A percentile compares a stretch with the other conserved stretches of the same genome.
Evolutionary conservation across 2,113 vertebrate species (phyloP).

Genomic region (Brachyistius frenatus): DNA sequence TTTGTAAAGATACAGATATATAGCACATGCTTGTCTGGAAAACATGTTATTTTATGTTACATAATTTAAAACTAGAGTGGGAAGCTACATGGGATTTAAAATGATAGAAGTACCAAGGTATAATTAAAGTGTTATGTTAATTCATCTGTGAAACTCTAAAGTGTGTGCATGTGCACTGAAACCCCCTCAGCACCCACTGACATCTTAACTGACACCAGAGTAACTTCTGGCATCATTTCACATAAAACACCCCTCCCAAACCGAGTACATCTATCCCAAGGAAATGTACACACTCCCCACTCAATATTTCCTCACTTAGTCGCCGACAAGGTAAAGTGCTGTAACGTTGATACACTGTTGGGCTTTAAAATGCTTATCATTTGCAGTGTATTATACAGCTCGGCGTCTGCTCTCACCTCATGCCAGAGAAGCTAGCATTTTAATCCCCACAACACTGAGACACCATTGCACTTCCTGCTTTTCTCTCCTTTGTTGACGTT

Average conservation of each 20-base stretch:
- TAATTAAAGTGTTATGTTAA: constrained; percentile 30
- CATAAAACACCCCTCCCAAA: constrained; percentile 36
- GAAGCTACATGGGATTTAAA: constrained; percentile 29
- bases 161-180: not conserved
- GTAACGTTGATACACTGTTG: constrained; percentile 31
- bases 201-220: constrained; percentile 5
- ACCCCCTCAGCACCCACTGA: constrained; percentile 13
- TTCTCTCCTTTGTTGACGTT: constrained; percentile 42
- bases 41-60: not conserved
- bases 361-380: constrained; percentile 45
- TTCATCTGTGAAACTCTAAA: constrained; percentile 25
- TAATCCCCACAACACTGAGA: constrained; percentile 36
- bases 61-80: not conserved
- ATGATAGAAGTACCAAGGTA: constrained; percentile 21
- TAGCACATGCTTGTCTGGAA: not conserved
- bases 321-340: constrained; percentile 30
- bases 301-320: constrained; percentile 43
- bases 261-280: constrained; percentile 13
- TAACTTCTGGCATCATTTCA: constrained; percentile 25
- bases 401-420: constrained; percentile 32
- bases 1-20: not conserved
- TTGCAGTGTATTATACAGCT: constrained; percentile 40
- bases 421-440: constrained; percentile 37
- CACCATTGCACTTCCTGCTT: constrained; percentile 32
- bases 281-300: constrained; percentile 16